Evolutionary conservation across 2,797 vertebrate species (phyloP), one percentile per base, ranked within the genome.

Genomic region (Cyprinodon diabolis): DNA sequence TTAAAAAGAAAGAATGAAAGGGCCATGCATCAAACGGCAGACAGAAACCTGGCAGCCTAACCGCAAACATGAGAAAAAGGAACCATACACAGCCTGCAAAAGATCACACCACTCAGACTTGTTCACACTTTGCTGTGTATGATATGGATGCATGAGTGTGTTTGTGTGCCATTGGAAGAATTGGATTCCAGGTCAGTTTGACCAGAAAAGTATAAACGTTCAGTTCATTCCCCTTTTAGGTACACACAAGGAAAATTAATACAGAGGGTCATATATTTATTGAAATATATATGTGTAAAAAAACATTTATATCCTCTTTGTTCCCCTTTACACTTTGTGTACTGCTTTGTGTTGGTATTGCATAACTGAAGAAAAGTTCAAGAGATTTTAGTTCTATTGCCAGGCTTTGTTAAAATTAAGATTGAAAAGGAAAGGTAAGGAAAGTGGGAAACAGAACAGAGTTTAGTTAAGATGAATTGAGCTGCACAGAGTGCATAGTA

Each of bases 401-500:
- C 13, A 21, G 4, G 35, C 37, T 40, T 17, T 43, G 17, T 43
- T 51, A 43, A 55, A 54, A 23, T 40, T 69, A 37, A 23, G 21
- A 69, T 55, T 69, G 35, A 55, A 37, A 52, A n/a, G 13, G 67
- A 55, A 55, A 55, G 52, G 51, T 40, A 55, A 43, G 52, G 68
- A 55, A 68, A 23, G 3, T 13, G 35, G 12, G 52, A 68, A 69
- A 35, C 30, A 40, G 14, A 49, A 37, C 10, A 21, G 47, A 74
- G 40, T 75, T 19, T 15, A 35, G 35, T 56, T 51, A 19, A 57
- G 40, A 69, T 43, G 40, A 55, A 43, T 43, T 15, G 45, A 49
- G 56, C 43, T 8, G 60, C 1, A n/a, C 63, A 70, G 57, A 78
- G 66, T 77, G 78, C 80, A 72, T 68, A 71, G 67, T 78, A 67